Base-by-base conservation (phyloP, 1,140 invertebrate genomes). In the Cotesia chilonis region DNA sequence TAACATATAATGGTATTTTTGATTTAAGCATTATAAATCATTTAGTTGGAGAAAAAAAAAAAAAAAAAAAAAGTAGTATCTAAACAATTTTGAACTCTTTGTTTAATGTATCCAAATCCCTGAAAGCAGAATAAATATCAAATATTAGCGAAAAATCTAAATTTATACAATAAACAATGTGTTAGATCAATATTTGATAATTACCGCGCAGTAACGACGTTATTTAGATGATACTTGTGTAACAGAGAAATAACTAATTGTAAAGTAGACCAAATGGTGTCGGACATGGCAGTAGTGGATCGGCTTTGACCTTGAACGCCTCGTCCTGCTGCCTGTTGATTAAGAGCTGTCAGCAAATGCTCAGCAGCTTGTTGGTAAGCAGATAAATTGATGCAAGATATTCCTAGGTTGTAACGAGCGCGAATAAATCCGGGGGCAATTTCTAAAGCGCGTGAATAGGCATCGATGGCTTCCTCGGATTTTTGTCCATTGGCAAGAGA, bases 321-420 rank as follows among this genome's bases (percentile, higher is more conserved):
- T 85, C 85, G 90, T 38, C 94, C 95, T 80, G 93, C 91, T 14
- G 92, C 90, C 88, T 99, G 97, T 84, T 97, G 93, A 87, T 97
- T 97, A 6, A 99, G 88, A 0, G 97, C 97, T 12, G 92, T 92
- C 28, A 99, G 81, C 76, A 99, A 94, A 87, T 99, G 98, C 86
- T 98, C 97, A 47, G 94, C 95, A 7, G 98, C 97, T 89, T 99
- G 94, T 80, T 91, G 95, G 80, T 98, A 94, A 35, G 95, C 95
- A 78, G 93, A 92, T n/a, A 99, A 89, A 88, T 99, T 98, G 82
- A 99, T 95, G 83, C 98, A 99, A 68, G 96, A 95, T 63, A 99
- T 98, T 6, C 97, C 98, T 67, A 99, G 92, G 88, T 99, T 99
- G 81, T 98, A 99, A 76, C 98, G 90, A 17, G 97, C 96, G 66